phyloP scores from a whole-genome alignment of 2,113 vertebrate genomes.

The Myodes glareolus region DNA sequence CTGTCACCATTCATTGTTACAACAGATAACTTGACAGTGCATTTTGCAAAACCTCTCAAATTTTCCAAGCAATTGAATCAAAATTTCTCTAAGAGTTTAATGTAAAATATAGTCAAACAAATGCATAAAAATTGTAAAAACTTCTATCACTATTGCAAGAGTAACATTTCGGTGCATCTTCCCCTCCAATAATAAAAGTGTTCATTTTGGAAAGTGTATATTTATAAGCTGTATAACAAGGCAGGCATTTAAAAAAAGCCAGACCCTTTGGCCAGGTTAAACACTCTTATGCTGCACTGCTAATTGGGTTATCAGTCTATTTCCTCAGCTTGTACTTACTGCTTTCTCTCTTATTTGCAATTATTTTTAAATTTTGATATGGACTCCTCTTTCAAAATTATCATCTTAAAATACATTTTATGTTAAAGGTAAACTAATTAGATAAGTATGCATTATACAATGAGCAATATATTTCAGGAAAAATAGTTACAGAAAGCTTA shows the following conservation, averaged over 20 bases:
- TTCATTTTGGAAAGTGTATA: not conserved
- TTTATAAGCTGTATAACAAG: not conserved
- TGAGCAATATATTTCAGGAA: not conserved
- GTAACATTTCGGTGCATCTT: not conserved
- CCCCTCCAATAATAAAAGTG: not conserved
- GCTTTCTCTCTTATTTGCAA: not conserved
- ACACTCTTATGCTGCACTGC: not conserved
- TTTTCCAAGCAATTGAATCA: not conserved
- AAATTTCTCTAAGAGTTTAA: slow-evolving; percentile 26
- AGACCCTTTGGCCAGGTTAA: not conserved
- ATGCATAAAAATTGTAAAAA: not conserved
- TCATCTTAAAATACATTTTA: not conserved
- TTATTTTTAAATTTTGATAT: not conserved
- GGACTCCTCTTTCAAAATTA: not conserved
- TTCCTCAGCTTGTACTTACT: not conserved
- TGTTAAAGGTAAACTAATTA: not conserved
- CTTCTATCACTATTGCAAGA: not conserved
- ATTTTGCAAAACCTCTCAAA: not conserved
- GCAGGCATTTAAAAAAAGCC: not conserved
- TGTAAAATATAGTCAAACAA: slow-evolving; percentile 14
- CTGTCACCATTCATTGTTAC: not conserved
- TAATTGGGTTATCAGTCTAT: not conserved
- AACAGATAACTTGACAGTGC: not conserved
- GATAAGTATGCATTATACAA: not conserved
- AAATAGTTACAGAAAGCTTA: not conserved